Evolutionary conservation across 1,140 invertebrate genomes (phyloP).

Genomic region (Achatina immaculata): DNA sequence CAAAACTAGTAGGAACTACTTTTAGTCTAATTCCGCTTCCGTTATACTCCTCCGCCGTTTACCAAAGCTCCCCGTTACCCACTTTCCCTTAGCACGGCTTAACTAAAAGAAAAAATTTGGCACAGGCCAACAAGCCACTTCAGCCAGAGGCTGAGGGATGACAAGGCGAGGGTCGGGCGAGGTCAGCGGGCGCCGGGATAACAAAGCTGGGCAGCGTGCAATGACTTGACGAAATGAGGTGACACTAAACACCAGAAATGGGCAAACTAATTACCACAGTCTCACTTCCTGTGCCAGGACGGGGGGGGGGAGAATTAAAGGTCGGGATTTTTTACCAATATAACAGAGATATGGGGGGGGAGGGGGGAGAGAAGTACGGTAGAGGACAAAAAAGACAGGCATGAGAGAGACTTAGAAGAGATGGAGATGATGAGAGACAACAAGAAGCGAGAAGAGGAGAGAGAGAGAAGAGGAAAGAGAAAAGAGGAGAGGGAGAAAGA

Average conservation of each 20-base stretch:
- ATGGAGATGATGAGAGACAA: not conserved
- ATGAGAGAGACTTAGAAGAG: not conserved
- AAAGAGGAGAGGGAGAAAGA: conserved; percentile 10
- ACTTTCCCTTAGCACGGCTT: too few species aligned
- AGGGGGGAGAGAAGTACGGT: not conserved
- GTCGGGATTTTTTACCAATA: not conserved
- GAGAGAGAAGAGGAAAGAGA: not conserved
- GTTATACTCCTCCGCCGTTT: too few species aligned
- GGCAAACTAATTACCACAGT: not conserved
- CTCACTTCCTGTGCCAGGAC: not conserved
- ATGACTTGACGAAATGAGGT: not conserved
- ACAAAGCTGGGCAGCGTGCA: not conserved
- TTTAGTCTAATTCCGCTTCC: too few species aligned
- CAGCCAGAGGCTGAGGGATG: too few species aligned
- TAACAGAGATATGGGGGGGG: not conserved
- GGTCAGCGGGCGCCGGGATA: not conserved
- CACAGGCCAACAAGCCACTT: too few species aligned
- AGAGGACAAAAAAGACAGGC: not conserved
- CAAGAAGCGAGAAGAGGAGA: not conserved
- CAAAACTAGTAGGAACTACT: too few species aligned
- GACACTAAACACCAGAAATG: not conserved
- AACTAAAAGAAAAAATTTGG: too few species aligned
- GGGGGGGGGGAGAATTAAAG: not conserved
- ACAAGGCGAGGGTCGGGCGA: not conserved
- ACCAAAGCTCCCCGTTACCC: too few species aligned